Evolutionary conservation across 1,140 invertebrate species (phyloP), one percentile per base, ranked within the genome.

Genomic region (Xylocopa sonorina): DNA sequence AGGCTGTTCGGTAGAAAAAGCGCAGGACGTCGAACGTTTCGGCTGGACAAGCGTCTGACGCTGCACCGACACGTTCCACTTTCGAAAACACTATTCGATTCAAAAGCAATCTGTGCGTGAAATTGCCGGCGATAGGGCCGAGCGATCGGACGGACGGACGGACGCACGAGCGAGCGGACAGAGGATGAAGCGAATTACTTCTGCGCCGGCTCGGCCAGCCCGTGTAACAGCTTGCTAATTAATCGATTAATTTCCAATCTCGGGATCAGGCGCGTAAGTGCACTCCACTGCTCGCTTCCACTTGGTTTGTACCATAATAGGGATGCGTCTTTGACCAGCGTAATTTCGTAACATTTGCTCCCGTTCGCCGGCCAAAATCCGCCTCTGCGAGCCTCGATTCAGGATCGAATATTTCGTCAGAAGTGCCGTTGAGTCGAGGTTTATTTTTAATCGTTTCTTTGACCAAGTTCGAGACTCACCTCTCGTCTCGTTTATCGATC

Each of bases 171-270:
- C 55, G 57, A 27, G 27, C 51, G 62, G 27, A 55, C 71, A 67
- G 51, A 69, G 50, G 66, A 64, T 57, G 71, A 53, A 85, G 80
- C 80, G 74, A 82, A 86, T 82, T 75, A 72, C 80, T 75, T 64
- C 60, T 73, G 53, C 66, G 64, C 53, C 34, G 50, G 38, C 12
- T 48, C 32, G 57, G 12, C 18, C 18, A 64, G 63, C 60, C 53
- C 60, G 53, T 67, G 78, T 76, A 82, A 82, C 81, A 81, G 71
- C 46, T 78, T 69, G 71, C 67, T 86, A 87, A 87, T 87, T 86
- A 87, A 81, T 87, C 85, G 64, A 86, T 86, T 84, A 84, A 86
- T 84, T 84, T 82, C 78, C 73, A 76, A 84, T 84, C 71, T 69
- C 60, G 51, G 48, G 63, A 83, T 83, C 81, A 38, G 32, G 50